Percentiles rank a stretch among this genome's conserved stretches.
These are phyloP conservation scores for Drosophila lowei DNA, from an alignment of 1,140 invertebrate species.

Conservation along the genomic window DNA sequence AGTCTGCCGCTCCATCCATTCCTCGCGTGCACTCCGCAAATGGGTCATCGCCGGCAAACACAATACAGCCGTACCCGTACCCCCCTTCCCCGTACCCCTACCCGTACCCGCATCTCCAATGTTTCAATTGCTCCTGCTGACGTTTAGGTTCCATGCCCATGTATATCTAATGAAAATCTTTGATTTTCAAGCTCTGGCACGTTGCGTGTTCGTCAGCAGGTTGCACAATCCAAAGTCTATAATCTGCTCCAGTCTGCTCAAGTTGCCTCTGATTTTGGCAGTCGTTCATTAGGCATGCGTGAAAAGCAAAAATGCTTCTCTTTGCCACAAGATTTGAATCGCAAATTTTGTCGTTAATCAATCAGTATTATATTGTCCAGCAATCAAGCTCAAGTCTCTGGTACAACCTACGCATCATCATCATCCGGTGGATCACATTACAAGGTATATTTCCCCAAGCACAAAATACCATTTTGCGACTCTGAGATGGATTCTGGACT, in stretches of 20 bases:
- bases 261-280: constrained; percentile 32
- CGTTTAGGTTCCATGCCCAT: neutral
- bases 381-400: constrained; percentile 12
- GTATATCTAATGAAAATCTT: constrained; percentile 67
- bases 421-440: constrained; percentile 4
- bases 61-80: neutral
- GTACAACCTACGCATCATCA: constrained; percentile 29
- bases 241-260: constrained; percentile 46
- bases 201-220: constrained; percentile 58
- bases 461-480: neutral
- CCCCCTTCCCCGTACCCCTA: constrained; percentile 6
- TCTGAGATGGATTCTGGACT: too few relatives aligned
- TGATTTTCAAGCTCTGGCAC: constrained; percentile 61
- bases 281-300: constrained; percentile 45
- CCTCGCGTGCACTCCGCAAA: constrained; percentile 73
- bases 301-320: constrained; percentile 36
- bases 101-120: constrained; percentile 35
- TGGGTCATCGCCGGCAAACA: constrained; percentile 54
- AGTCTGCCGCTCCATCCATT: constrained; percentile 34
- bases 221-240: constrained; percentile 54
- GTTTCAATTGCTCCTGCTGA: constrained; percentile 58
- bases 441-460: constrained; percentile 15
- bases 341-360: constrained; percentile 55
- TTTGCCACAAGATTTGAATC: constrained; percentile 40
- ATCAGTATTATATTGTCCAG: constrained; percentile 50